A percentile compares a stretch with the other conserved stretches of the same genome.
phyloP scores from a whole-genome alignment of 2,888 invertebrate genomes.

The Colostygia pectinataria region DNA sequence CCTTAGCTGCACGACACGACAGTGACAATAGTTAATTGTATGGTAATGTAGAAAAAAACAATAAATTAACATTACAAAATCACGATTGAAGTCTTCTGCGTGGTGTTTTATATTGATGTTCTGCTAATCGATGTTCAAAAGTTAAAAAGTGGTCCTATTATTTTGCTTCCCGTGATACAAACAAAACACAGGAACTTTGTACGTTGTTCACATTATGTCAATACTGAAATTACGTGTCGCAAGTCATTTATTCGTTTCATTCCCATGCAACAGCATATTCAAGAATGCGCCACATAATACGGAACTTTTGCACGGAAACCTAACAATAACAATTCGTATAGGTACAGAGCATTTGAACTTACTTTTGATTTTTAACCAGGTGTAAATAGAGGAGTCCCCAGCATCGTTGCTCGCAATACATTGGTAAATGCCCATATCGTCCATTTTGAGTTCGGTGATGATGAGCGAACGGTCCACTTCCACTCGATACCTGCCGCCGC shows the following conservation, averaged over 20 bases:
- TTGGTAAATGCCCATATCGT: slow-evolving; percentile 97
- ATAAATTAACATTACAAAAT: slow-evolving; percentile 18
- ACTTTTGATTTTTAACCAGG: slow-evolving; percentile 98
- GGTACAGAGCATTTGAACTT: slow-evolving; percentile 72
- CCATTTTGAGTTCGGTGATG: slow-evolving; percentile 90
- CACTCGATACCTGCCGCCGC: slow-evolving; percentile 86
- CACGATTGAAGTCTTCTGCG: background rate
- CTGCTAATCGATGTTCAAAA: background rate
- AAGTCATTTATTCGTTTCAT: slow-evolving; percentile 25
- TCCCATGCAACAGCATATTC: slow-evolving; percentile 31
- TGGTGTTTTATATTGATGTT: background rate
- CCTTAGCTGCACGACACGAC: slow-evolving; percentile 67
- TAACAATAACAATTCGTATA: slow-evolving; percentile 11
- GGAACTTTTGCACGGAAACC: slow-evolving; percentile 29
- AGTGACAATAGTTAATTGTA: slow-evolving; percentile 43
- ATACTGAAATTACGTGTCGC: slow-evolving; percentile 30
- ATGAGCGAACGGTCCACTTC: slow-evolving; percentile 92
- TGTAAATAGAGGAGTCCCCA: slow-evolving; percentile 93
- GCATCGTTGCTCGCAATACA: slow-evolving; percentile 96
- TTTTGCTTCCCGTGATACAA: slow-evolving; percentile 3
- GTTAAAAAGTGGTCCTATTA: too few species aligned
- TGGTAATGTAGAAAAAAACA: slow-evolving; percentile 24
- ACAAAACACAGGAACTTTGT: slow-evolving; percentile 9
- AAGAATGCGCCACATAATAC: slow-evolving; percentile 30
- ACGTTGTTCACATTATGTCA: slow-evolving; percentile 20